Conservation (phyloP, 2,797 vertebrate species). For the Xerus rutilus region DNA sequence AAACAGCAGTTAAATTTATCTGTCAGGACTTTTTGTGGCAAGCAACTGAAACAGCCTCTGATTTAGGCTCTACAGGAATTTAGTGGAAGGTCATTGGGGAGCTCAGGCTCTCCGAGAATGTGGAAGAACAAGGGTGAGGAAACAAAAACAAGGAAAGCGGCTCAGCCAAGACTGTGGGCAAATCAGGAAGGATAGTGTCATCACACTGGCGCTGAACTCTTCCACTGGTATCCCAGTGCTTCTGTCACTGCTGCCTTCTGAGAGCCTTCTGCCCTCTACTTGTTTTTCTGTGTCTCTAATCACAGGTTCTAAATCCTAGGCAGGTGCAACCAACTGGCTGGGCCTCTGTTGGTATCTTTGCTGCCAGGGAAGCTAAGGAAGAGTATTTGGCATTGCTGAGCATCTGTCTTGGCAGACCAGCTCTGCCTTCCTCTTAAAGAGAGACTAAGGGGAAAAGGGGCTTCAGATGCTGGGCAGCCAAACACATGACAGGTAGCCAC, state of each 20-base stretch:
- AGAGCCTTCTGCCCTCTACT: neutral
- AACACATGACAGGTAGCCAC: neutral
- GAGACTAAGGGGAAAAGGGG: neutral
- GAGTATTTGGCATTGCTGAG: neutral
- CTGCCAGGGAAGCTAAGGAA: neutral
- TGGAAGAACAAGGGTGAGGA: neutral
- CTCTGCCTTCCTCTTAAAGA: neutral
- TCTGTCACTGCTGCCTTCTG: neutral
- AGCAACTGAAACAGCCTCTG: neutral
- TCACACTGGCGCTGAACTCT: neutral
- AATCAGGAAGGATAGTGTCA: neutral
- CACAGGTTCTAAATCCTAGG: neutral
- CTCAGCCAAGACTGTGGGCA: neutral
- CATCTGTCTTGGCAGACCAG: neutral
- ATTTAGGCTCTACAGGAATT: neutral
- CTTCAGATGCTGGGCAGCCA: neutral
- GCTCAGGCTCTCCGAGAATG: neutral
- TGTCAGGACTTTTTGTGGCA: neutral
- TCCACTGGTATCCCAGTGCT: neutral
- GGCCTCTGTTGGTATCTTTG: neutral
- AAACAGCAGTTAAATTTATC: neutral
- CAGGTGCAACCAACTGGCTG: neutral
- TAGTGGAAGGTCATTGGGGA: neutral
- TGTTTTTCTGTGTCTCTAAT: neutral
- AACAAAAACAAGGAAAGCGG: neutral